Conservation (phyloP, 2,888 invertebrate genomes). For the Trachelus stipa region DNA sequence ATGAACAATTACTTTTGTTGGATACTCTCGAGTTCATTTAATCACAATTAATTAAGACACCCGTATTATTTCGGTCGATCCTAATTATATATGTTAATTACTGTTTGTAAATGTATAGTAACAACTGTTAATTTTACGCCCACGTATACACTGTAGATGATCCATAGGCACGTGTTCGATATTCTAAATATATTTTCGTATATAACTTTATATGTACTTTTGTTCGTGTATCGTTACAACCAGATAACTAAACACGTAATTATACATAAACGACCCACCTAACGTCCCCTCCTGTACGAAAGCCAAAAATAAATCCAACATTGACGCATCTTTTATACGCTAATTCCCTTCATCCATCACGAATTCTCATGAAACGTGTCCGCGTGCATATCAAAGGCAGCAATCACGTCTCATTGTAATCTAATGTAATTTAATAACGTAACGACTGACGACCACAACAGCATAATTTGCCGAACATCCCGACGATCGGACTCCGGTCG, state of each 20-base stretch:
- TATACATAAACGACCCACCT: background rate
- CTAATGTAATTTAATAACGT: slow-evolving; percentile 55
- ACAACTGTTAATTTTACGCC: background rate
- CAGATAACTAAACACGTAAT: too few relatives aligned
- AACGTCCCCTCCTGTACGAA: background rate
- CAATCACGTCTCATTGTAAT: slow-evolving; percentile 49
- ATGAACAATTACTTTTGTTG: background rate
- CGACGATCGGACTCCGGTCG: background rate
- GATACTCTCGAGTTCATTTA: background rate
- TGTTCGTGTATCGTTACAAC: background rate
- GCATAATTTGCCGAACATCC: slow-evolving; percentile 41
- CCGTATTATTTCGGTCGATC: background rate
- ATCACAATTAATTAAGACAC: background rate
- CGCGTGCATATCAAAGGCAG: slow-evolving; percentile 25
- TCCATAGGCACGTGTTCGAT: too few relatives aligned
- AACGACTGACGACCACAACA: slow-evolving; percentile 42
- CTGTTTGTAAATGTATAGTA: too few relatives aligned
- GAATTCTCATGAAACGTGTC: background rate
- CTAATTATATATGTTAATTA: background rate
- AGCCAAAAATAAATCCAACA: background rate
- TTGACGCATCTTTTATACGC: background rate
- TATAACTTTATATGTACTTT: background rate
- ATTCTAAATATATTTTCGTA: too few relatives aligned
- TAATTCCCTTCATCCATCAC: background rate
- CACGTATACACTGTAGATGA: too few relatives aligned